These are phyloP conservation scores for Oostethus manadensis DNA, from an alignment of 2,113 vertebrate species.

Conservation along the genomic window DNA sequence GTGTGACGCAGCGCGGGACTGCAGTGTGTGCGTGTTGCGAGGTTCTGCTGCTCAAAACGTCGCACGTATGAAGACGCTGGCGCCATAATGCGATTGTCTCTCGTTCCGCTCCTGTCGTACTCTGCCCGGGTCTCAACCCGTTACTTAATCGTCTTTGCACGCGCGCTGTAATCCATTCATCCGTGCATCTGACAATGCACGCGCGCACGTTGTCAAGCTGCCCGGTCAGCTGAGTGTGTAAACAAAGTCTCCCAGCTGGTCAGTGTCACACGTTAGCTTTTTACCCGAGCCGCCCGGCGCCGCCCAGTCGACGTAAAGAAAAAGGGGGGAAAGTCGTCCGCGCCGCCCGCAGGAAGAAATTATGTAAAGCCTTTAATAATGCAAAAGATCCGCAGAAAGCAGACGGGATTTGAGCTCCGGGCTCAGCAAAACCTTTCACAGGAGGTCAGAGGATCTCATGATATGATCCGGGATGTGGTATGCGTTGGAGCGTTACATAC, in stretches of 20 bases:
- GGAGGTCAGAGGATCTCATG: not conserved
- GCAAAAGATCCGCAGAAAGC: constrained; percentile 1
- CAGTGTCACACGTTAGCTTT: too few species aligned
- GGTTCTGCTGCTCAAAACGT: not conserved
- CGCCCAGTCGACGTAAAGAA: too few species aligned
- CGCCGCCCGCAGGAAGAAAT: not conserved
- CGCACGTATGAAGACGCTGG: constrained; percentile 15
- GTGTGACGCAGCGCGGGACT: constrained; percentile 67
- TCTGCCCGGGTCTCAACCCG: constrained; percentile 41
- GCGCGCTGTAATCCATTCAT: constrained; percentile 61
- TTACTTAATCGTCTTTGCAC: constrained; percentile 59
- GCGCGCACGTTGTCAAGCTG: constrained; percentile 13
- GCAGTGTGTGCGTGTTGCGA: constrained; percentile 37
- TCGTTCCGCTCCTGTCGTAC: constrained; percentile 26
- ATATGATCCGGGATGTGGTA: too few species aligned
- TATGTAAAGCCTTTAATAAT: constrained; percentile 10
- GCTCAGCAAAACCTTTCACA: not conserved
- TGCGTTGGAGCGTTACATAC: too few species aligned
- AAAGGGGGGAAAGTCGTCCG: constrained; percentile 1
- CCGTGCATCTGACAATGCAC: constrained; percentile 44
- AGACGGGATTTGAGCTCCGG: not conserved
- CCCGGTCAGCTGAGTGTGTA: too few species aligned
- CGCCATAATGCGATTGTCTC: constrained; percentile 35
- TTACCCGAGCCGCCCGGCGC: too few species aligned
- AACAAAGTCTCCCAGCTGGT: too few species aligned